These are phyloP conservation scores for Battus philenor DNA, from an alignment of 1,140 invertebrate species.

Conservation along the genomic window DNA sequence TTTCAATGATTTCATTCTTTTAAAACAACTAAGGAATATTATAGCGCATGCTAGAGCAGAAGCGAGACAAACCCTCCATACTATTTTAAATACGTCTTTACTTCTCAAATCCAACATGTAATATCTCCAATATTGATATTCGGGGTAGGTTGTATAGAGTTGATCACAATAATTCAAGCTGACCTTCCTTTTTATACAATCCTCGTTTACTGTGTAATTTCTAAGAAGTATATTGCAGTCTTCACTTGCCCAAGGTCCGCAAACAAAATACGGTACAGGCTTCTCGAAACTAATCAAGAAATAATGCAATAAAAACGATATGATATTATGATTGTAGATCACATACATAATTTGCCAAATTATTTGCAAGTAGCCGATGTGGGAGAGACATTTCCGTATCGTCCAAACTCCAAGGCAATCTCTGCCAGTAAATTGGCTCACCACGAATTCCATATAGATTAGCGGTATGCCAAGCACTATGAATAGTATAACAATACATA, in stretches of 20 bases:
- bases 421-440: slow-evolving; percentile 79
- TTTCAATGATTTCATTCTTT: slow-evolving; percentile 33
- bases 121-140: slow-evolving; percentile 53
- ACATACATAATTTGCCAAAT: slow-evolving; percentile 38
- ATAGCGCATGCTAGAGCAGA: slow-evolving; percentile 36
- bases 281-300: slow-evolving; percentile 58
- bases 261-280: slow-evolving; percentile 47
- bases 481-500: slow-evolving; percentile 26
- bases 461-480: slow-evolving; percentile 75
- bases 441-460: slow-evolving; percentile 80
- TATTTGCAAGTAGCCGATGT: slow-evolving; percentile 43
- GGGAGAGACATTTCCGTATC: slow-evolving; percentile 43
- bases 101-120: slow-evolving; percentile 25
- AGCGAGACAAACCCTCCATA: slow-evolving; percentile 46
- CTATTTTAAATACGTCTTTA: slow-evolving; percentile 21
- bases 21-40: slow-evolving; percentile 44
- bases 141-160: slow-evolving; percentile 45
- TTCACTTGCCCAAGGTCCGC: slow-evolving; percentile 42
- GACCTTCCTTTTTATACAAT: slow-evolving; percentile 35
- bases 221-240: slow-evolving; percentile 39
- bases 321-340: slow-evolving; percentile 41
- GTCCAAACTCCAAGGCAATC: slow-evolving; percentile 77
- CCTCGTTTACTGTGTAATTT: slow-evolving; percentile 52
- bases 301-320: slow-evolving; percentile 50
- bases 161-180: slow-evolving; percentile 32